Evolutionary conservation across 2,797 vertebrate genomes (phyloP).

Genomic region (Gastrophryne carolinensis): DNA sequence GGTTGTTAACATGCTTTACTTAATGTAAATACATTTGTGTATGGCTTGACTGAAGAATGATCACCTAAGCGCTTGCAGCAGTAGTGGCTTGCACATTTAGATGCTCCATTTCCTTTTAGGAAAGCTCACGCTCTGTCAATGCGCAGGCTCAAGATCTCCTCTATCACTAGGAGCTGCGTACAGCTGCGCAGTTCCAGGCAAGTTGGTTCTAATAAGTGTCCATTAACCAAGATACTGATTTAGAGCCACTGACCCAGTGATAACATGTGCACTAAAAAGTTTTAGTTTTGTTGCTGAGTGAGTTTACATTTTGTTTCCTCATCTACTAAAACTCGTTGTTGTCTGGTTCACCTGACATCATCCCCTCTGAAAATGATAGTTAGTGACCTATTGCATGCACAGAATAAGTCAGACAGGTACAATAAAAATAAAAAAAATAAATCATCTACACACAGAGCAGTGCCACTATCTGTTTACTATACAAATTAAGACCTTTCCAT

Average conservation of each 20-base stretch:
- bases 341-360: neutral
- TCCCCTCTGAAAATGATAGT: neutral
- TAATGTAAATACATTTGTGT: too few species aligned
- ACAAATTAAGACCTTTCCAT: too few species aligned
- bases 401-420: too few species aligned
- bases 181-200: conserved; percentile 46
- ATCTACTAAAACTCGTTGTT: neutral
- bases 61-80: too few species aligned
- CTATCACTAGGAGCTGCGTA: conserved; percentile 36
- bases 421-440: too few species aligned
- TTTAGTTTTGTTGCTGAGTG: neutral
- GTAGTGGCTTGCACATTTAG: too few species aligned
- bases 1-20: too few species aligned
- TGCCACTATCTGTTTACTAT: too few species aligned
- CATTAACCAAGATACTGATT: conserved; percentile 3
- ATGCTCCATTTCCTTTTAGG: conserved; percentile 44
- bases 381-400: too few species aligned
- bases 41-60: too few species aligned
- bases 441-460: too few species aligned
- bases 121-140: conserved; percentile 2
- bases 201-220: conserved; percentile 2
- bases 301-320: neutral
- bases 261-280: conserved; percentile 18
- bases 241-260: neutral
- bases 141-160: conserved; percentile 29